Conservation (phyloP, 2,888 invertebrate genomes). For the Calameuta pallipes region DNA sequence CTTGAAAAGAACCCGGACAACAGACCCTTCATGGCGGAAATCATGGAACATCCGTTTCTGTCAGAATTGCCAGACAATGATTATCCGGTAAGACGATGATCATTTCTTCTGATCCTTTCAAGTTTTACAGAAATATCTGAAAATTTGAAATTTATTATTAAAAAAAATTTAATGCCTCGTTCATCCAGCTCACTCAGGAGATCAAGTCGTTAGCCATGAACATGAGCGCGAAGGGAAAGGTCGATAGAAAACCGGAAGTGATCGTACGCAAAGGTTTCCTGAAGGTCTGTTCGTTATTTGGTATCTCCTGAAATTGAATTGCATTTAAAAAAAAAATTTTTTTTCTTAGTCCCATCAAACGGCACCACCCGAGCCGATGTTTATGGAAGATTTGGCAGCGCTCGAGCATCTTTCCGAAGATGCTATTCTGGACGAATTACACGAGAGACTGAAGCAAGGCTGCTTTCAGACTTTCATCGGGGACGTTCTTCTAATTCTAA, state of each 20-base stretch:
- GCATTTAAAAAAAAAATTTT: neutral
- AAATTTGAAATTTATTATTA: neutral
- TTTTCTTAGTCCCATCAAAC: constrained; percentile 48
- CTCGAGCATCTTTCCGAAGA: constrained; percentile 81
- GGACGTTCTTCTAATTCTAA: constrained; percentile 81
- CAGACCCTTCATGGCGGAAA: constrained; percentile 83
- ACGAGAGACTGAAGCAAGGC: constrained; percentile 76
- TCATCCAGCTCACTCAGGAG: constrained; percentile 76
- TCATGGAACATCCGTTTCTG: constrained; percentile 87
- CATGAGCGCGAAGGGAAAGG: constrained; percentile 68
- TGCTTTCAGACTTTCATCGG: constrained; percentile 83
- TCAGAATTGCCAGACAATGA: constrained; percentile 83
- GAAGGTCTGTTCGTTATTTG: constrained; percentile 46
- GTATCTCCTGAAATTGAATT: neutral
- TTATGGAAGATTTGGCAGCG: constrained; percentile 85
- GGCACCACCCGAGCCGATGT: constrained; percentile 77
- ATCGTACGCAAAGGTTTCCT: constrained; percentile 64
- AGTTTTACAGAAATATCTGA: neutral
- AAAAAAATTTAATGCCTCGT: constrained; percentile 21
- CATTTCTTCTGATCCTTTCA: neutral
- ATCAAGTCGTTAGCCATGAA: constrained; percentile 72
- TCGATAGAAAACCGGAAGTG: constrained; percentile 68
- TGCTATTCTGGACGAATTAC: constrained; percentile 75
- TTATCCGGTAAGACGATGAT: constrained; percentile 72
- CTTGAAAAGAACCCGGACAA: constrained; percentile 89